Conservation (phyloP, 2,113 vertebrate genomes). For the Anhinga rufa region DNA sequence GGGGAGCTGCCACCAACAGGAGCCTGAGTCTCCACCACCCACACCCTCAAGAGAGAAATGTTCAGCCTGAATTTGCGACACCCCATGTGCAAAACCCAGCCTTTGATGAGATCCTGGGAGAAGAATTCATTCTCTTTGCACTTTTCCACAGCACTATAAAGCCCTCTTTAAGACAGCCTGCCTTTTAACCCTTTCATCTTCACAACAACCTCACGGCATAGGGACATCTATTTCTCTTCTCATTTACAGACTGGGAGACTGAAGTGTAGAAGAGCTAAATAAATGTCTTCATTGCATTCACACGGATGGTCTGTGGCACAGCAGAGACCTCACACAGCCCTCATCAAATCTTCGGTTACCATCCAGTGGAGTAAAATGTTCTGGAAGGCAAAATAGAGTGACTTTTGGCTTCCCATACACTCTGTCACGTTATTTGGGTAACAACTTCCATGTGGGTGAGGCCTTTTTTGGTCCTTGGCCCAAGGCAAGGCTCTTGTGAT, state of each 20-base stretch:
- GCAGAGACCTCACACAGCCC: not conserved
- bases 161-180: not conserved
- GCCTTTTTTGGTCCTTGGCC: not conserved
- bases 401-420: not conserved
- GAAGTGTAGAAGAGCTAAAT: not conserved
- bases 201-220: accelerated
- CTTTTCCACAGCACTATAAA: not conserved
- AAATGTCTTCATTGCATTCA: not conserved
- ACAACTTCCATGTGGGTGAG: not conserved
- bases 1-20: not conserved
- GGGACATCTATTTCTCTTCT: not conserved
- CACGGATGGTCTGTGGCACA: not conserved
- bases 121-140: not conserved
- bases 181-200: not conserved
- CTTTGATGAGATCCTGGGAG: not conserved
- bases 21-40: not conserved
- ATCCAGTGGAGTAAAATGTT: not conserved
- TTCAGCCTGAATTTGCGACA: not conserved
- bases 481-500: not conserved
- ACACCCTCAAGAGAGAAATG: not conserved
- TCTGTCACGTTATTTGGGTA: not conserved
- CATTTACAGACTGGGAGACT: not conserved
- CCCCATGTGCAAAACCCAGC: not conserved
- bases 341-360: not conserved
- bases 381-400: not conserved